Base-by-base conservation (phyloP, 2,888 invertebrate species). In the Malachius bipustulatus region DNA sequence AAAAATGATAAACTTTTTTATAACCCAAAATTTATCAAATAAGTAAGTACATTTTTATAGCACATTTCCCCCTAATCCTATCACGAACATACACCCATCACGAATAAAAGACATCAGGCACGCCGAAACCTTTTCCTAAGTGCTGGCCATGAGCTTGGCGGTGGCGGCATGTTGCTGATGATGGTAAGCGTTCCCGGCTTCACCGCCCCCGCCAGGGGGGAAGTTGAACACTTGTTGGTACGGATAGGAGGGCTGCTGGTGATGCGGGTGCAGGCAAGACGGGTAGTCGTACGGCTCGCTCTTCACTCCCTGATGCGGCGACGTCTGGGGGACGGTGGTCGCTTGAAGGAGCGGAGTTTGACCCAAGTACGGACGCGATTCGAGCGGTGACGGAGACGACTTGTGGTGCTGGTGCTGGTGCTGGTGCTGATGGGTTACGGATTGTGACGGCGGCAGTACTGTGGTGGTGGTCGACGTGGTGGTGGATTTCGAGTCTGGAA, bases 121-220 rank as follows among this genome's bases (percentile, higher is more conserved):
- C n/a, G n/a, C n/a, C n/a, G n/a, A n/a, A n/a, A n/a, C n/a, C n/a
- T n/a, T n/a, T n/a, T n/a, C n/a, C n/a, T 79, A 84, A 61, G 84
- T 82, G 37, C 83, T 82, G 8, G 84, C 84, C 75, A 85, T 81
- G 43, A 84, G 67, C 59, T 84, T 84, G 37, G 84, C 82, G 39
- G 84, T 81, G 42, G 82, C 82, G 26, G 83, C 83, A 65, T 83
- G 83, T 56, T 84, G 82, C 58, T 84, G 84, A 63, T 84, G 84
- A 56, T 83, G 80, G 62, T 82, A 82, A 15, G 82, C 79, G 42
- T 77, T 70, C 44, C 82, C 82, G 30, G 71, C 65, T 36, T 47
- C 50, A 13, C 49, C 49, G 12, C 50, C 45, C 35, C 65, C 63
- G 59, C 66, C 66, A 19, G 44, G 41, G 6, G 51, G 47, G 41